Base-by-base conservation (phyloP, 2,797 vertebrate genomes). In the Bufotes viridis region DNA sequence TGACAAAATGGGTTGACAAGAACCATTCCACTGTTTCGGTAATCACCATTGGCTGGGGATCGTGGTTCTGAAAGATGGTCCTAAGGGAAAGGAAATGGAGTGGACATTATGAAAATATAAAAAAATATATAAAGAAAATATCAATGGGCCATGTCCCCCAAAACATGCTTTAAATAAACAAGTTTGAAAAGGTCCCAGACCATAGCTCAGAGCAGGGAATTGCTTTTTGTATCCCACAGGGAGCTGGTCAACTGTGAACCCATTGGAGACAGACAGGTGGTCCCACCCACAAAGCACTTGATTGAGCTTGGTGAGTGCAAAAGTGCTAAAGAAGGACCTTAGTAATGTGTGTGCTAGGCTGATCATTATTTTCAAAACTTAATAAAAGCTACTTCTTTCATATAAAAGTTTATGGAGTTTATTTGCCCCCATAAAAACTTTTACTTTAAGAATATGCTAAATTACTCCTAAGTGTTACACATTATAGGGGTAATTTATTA, bases 1-100 rank as follows among this genome's bases (percentile, higher is more conserved):
- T 99, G 98, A 92, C 98, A 99, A 95, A 99, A 99, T 20, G 98
- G 98, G 93, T 99, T 99, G 49, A 99, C 97, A 13, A 99, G 96
- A 92, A 99, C 97, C 94, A 99, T 96, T 60, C 98, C 98, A 0
- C 97, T 97, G 94, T 97, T 95, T 0, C 96, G 96, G 92, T 98
- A 99, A 94, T 99, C 98, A 0, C 98, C 98, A 0, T 99, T 99
- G 70, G 98, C 97, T 0, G 98, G 98, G 90, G 98, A 97, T 90
- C 96, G 97, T 0, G 96, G 97, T 93, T 99, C 98, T 0, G 95
- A 95, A n/a, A 95, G 93, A 92, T 94, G 95, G 85, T 95, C 95
- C 95, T 96, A 72, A 51, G 74, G 18, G 86, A 74, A 84, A 74
- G 22, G 12, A 55, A 91, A 84, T 20, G 15, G 14, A 1, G 26